Evolutionary conservation across 2,888 invertebrate species (phyloP).

Genomic region (Thymelicus lineola): DNA sequence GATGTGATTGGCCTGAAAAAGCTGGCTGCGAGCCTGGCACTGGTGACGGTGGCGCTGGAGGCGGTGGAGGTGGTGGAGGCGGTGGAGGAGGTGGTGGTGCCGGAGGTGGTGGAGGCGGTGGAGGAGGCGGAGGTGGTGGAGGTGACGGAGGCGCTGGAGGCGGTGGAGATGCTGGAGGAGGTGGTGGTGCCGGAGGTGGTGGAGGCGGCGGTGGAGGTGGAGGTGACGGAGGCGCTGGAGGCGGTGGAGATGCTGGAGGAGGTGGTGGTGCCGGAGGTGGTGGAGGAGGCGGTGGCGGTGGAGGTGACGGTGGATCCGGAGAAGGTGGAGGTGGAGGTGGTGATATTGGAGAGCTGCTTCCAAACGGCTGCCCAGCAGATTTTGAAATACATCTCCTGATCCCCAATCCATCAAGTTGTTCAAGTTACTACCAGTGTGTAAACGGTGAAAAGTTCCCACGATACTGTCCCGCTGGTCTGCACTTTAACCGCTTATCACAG

Average conservation of each 20-base stretch:
- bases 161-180: background rate
- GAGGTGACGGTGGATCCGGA: no score
- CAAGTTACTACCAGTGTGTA: constrained; percentile 55
- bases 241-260: no score
- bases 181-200: constrained; percentile 27
- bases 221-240: background rate
- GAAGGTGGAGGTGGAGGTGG: constrained; percentile 41
- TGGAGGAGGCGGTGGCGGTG: no score
- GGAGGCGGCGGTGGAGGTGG: constrained; percentile 33
- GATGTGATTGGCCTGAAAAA: constrained; percentile 49
- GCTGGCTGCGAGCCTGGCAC: constrained; percentile 44
- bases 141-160: constrained; percentile 32
- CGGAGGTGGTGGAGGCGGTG: constrained; percentile 6
- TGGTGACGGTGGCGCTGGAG: constrained; percentile 5
- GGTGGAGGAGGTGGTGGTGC: no score
- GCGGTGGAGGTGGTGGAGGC: no score
- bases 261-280: no score
- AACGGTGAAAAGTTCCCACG: constrained; percentile 46
- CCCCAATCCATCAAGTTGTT: constrained; percentile 53
- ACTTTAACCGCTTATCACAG: constrained; percentile 47
- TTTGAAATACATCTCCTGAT: constrained; percentile 48
- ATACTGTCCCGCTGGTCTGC: constrained; percentile 44
- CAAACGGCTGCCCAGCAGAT: constrained; percentile 52
- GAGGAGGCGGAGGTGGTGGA: background rate
- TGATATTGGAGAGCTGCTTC: constrained; percentile 28